A percentile compares a stretch with the other conserved stretches of the same genome.
Conservation (phyloP, 2,797 vertebrate species). For the Gastrophryne carolinensis region DNA sequence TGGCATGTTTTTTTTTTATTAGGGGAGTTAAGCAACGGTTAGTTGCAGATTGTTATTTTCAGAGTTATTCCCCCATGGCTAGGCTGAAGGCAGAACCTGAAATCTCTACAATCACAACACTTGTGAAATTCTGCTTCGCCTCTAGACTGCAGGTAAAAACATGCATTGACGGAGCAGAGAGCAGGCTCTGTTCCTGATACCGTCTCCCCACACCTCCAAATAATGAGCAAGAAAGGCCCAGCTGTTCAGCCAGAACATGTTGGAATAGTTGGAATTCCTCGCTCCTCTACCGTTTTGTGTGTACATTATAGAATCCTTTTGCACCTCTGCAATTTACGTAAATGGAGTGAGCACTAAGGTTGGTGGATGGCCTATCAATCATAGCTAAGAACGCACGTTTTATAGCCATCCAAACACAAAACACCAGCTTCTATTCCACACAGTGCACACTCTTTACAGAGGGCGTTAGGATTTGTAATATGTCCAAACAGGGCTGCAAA, state of each 20-base stretch:
- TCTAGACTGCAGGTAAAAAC: slow-evolving; percentile 40
- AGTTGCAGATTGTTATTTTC: background rate
- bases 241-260: slow-evolving; percentile 51
- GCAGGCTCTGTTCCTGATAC: slow-evolving; percentile 19
- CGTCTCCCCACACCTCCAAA: slow-evolving; percentile 15
- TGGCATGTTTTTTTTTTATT: background rate
- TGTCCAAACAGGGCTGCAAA: slow-evolving; percentile 17
- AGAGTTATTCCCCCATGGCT: background rate
- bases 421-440: background rate
- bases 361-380: slow-evolving; percentile 16
- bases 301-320: slow-evolving; percentile 35
- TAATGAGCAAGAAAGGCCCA: slow-evolving; percentile 44
- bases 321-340: slow-evolving; percentile 24
- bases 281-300: slow-evolving; percentile 9
- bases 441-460: background rate
- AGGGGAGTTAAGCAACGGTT: background rate
- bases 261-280: slow-evolving; percentile 39
- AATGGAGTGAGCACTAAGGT: slow-evolving; percentile 34
- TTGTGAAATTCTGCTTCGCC: slow-evolving; percentile 21
- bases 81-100: background rate
- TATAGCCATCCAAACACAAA: background rate
- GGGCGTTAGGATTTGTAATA: slow-evolving; percentile 4
- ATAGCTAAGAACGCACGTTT: slow-evolving; percentile 5
- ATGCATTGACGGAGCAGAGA: slow-evolving; percentile 37
- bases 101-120: background rate